Conservation (phyloP, 2,113 vertebrate species). For the Siniperca chuatsi region DNA sequence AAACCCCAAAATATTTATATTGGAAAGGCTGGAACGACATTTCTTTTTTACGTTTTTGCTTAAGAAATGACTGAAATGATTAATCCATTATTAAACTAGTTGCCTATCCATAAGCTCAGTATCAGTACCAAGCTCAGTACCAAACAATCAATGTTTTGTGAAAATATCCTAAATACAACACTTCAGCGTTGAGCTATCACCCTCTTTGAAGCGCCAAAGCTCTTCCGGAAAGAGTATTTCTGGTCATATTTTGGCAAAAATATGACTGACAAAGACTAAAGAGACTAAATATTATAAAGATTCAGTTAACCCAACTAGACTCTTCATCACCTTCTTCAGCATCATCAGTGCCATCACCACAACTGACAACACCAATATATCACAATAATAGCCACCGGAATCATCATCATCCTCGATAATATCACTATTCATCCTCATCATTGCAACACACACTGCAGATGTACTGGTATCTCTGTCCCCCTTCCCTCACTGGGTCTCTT, state of each 20-base stretch:
- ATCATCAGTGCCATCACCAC: slow-evolving; percentile 1
- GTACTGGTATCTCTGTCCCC: slow-evolving; percentile 64
- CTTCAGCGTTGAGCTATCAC: neutral
- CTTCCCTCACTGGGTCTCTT: slow-evolving; percentile 66
- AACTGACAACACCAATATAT: slow-evolving; percentile 12
- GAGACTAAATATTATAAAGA: neutral
- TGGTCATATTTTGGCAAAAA: neutral
- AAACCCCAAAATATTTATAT: neutral
- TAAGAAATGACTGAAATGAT: neutral
- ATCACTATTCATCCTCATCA: slow-evolving; percentile 55
- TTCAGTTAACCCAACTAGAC: neutral
- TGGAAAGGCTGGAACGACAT: neutral
- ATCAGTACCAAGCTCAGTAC: too few species aligned
- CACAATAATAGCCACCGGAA: neutral
- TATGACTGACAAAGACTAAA: neutral
- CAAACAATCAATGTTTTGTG: neutral
- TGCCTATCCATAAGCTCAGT: neutral
- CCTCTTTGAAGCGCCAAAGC: neutral
- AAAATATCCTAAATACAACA: neutral
- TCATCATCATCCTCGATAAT: slow-evolving; percentile 25
- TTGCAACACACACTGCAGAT: slow-evolving; percentile 62
- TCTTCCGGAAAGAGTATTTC: neutral
- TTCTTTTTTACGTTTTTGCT: neutral
- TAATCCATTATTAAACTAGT: neutral
- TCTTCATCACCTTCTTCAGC: neutral